A percentile compares a stretch with the other conserved stretches of the same genome.
Evolutionary conservation across 1,140 invertebrate species (phyloP).

Genomic region (Acromyrmex heyeri): DNA sequence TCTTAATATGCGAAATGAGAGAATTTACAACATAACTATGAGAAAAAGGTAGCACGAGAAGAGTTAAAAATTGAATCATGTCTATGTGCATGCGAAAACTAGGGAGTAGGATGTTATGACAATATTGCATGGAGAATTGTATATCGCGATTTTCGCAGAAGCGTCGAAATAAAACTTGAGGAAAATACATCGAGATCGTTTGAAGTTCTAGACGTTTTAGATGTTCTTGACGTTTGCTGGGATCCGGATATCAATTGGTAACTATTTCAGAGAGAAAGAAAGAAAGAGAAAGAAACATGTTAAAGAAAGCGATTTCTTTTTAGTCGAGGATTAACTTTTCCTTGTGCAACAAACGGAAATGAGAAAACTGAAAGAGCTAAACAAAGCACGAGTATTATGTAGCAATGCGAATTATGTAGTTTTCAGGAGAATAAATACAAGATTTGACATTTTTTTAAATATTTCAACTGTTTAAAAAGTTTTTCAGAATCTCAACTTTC

Average conservation of each 20-base stretch:
- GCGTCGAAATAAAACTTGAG: slow-evolving; percentile 18
- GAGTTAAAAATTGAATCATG: slow-evolving; percentile 50
- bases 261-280: slow-evolving; percentile 21
- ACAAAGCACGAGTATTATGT: slow-evolving; percentile 3
- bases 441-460: slow-evolving; percentile 9
- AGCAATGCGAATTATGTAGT: slow-evolving; percentile 1
- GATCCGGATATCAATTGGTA: slow-evolving; percentile 42
- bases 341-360: slow-evolving; percentile 20
- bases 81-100: slow-evolving; percentile 2
- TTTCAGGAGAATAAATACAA: slow-evolving; percentile 25
- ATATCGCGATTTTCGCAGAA: slow-evolving; percentile 24
- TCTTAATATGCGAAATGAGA: slow-evolving; percentile 34
- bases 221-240: slow-evolving; percentile 24
- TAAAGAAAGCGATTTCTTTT: slow-evolving; percentile 32
- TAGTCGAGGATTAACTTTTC: slow-evolving; percentile 14
- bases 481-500: not conserved
- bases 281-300: not conserved
- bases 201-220: slow-evolving; percentile 27
- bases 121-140: slow-evolving; percentile 42
- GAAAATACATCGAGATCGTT: slow-evolving; percentile 30
- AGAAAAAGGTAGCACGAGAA: not conserved
- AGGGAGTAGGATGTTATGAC: slow-evolving; percentile 18
- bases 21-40: slow-evolving; percentile 9
- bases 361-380: slow-evolving; percentile 1
- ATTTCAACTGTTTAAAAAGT: not conserved